A percentile compares a stretch with the other conserved stretches of the same genome.
phyloP scores from a whole-genome alignment of 1,140 invertebrate genomes.

The Stegodyphus mimosarum region DNA sequence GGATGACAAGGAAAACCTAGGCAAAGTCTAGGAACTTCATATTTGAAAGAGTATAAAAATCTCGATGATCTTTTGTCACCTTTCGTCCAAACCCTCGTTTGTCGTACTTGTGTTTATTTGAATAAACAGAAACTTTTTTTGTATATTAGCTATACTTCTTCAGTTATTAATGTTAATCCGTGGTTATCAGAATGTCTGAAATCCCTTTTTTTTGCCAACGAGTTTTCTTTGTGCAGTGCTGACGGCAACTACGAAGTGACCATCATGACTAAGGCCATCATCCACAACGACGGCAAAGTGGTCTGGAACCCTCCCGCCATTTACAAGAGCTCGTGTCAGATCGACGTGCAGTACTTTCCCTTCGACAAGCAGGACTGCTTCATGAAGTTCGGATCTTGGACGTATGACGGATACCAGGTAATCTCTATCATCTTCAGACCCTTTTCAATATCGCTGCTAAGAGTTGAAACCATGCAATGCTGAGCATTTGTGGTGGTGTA shows the following conservation, averaged over 20 bases:
- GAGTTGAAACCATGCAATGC: too few relatives aligned
- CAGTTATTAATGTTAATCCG: not conserved
- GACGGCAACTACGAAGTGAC: slow-evolving; percentile 99
- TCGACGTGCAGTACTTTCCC: slow-evolving; percentile 93
- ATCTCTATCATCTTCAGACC: not conserved
- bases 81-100: too few relatives aligned
- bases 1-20: too few relatives aligned
- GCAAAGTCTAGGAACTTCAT: too few relatives aligned
- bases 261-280: slow-evolving; percentile 94
- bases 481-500: too few relatives aligned
- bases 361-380: slow-evolving; percentile 98
- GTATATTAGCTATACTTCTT: too few relatives aligned
- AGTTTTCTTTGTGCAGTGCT: slow-evolving; percentile 75
- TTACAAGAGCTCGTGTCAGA: slow-evolving; percentile 76
- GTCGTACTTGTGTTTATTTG: too few relatives aligned
- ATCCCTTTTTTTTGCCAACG: not conserved
- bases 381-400: slow-evolving; percentile 90
- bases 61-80: too few relatives aligned
- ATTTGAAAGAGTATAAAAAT: too few relatives aligned
- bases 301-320: slow-evolving; percentile 82
- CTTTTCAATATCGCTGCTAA: too few relatives aligned
- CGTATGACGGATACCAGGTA: slow-evolving; percentile 74
- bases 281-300: slow-evolving; percentile 78
- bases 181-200: not conserved
- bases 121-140: too few relatives aligned